Percentiles rank a stretch among this genome's conserved stretches.
Evolutionary conservation across 2,888 invertebrate species (phyloP).

Genomic region (Napeogenes inachia): DNA sequence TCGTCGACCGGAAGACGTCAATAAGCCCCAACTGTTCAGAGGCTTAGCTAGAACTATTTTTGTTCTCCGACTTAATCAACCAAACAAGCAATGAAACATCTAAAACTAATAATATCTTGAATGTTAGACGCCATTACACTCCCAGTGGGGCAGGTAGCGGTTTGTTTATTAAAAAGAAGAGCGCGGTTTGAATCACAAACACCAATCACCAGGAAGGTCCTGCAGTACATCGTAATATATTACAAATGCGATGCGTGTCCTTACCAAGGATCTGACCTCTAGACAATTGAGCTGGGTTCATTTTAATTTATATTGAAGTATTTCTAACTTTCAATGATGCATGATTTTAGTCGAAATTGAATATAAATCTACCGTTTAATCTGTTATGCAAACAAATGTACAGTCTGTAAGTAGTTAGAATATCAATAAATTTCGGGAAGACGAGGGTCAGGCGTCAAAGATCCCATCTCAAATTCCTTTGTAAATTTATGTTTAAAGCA

Average conservation of each 20-base stretch:
- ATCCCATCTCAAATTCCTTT: background rate
- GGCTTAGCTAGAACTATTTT: too few species aligned
- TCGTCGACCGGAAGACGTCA: too few species aligned
- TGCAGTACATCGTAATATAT: conserved; percentile 20
- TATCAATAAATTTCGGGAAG: conserved; percentile 2
- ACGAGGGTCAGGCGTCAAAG: background rate
- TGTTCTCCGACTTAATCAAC: too few species aligned
- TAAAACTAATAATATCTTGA: background rate
- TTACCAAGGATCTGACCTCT: background rate
- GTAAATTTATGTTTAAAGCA: conserved; percentile 4
- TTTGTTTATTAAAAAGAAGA: conserved; percentile 63
- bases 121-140: background rate
- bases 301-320: conserved; percentile 6
- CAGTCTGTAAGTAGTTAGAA: background rate
- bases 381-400: too few species aligned
- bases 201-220: conserved; percentile 3
- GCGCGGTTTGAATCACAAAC: conserved; percentile 46
- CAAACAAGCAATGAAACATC: too few species aligned
- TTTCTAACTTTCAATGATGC: too few species aligned
- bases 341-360: too few species aligned
- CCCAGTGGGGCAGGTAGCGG: conserved; percentile 28
- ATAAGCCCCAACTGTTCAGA: too few species aligned
- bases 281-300: background rate
- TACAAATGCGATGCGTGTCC: conserved; percentile 15
- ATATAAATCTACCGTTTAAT: too few species aligned